Conservation (phyloP, 2,888 invertebrate genomes). For the Lepidocyrtinus sp. region DNA sequence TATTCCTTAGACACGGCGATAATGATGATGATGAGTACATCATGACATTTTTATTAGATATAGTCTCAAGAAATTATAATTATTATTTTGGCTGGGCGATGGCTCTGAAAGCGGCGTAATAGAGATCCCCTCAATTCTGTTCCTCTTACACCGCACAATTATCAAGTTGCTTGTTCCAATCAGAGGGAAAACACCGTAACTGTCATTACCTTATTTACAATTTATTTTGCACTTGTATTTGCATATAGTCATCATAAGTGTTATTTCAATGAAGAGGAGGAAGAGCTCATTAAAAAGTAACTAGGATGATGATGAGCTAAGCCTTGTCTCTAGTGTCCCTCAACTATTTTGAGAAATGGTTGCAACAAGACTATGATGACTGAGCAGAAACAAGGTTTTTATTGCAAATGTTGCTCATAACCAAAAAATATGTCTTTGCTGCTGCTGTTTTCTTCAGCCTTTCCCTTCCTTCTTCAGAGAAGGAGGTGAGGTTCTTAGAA, state of each 20-base stretch:
- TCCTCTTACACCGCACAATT: background rate
- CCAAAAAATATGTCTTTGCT: background rate
- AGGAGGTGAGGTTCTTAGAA: too few relatives aligned
- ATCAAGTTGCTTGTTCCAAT: conserved; percentile 35
- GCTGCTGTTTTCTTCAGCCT: conserved; percentile 18
- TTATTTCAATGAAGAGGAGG: conserved; percentile 13
- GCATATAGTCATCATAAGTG: conserved; percentile 26
- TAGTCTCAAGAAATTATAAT: too few relatives aligned
- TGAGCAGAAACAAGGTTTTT: conserved; percentile 43
- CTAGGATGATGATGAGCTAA: conserved; percentile 9
- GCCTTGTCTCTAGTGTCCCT: conserved; percentile 1
- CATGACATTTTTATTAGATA: background rate
- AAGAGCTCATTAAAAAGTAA: conserved; percentile 49
- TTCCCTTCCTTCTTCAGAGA: background rate
- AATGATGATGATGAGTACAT: background rate
- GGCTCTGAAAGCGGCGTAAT: background rate
- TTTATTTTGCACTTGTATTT: conserved; percentile 51
- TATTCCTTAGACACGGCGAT: too few relatives aligned
- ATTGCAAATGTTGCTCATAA: background rate
- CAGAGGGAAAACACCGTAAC: conserved; percentile 32
- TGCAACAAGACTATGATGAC: conserved; percentile 12
- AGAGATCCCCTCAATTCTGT: background rate
- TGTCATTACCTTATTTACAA: conserved; percentile 54
- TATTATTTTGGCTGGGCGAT: conserved; percentile 18
- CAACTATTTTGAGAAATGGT: background rate